Evolutionary conservation across 2,113 vertebrate genomes (phyloP), one percentile per base, ranked within the genome.

Genomic region (Syrmaticus mikado): DNA sequence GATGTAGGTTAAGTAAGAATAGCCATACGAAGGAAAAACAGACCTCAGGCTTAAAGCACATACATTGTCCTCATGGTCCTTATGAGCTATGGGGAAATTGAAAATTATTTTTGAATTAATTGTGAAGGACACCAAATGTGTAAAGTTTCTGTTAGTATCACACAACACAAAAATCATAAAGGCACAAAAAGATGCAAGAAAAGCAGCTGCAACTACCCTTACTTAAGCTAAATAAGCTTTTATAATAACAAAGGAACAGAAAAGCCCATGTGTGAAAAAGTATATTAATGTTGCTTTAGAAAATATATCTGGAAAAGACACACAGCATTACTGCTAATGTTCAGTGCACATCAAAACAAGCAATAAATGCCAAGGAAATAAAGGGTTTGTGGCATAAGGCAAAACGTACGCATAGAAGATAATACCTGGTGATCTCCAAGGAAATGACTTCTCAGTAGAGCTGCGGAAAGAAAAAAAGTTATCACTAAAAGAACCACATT

Each of bases 381-480:
- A 57, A 89, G 25, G 3, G n/a, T 79, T 38, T 25, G 2, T 5
- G 11, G 10, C 40, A 67, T 79, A 86, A 89, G 80, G 64, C 50
- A 94, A 85, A 73, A 67, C 38, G 76, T 82, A 80, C 52, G 93
- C 36, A 60, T 60, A 84, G 96, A 97, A 91, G 52, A 50, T 64
- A 96, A 82, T 99, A 99, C 99, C 99, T 99, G 98, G 96, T 70
- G 98, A 98, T 98, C 98, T 99, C 99, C 99, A 99, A 90, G 99
- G 98, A 97, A 99, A 98, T 90, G 99, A 99, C 97, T 99, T 99
- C 97, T 99, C 99, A 98, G 99, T 99, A 62, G 99, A 99, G 97
- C 99, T 99, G 97, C 40, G 96, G 95, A 89, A 96, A 96, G 87
- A 95, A 95, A 36, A 97, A 93, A 81, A 92, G 85, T 40, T 4